Evolutionary conservation across 2,888 invertebrate genomes (phyloP), one percentile per base, ranked within the genome.

Genomic region (Unio pictorum): DNA sequence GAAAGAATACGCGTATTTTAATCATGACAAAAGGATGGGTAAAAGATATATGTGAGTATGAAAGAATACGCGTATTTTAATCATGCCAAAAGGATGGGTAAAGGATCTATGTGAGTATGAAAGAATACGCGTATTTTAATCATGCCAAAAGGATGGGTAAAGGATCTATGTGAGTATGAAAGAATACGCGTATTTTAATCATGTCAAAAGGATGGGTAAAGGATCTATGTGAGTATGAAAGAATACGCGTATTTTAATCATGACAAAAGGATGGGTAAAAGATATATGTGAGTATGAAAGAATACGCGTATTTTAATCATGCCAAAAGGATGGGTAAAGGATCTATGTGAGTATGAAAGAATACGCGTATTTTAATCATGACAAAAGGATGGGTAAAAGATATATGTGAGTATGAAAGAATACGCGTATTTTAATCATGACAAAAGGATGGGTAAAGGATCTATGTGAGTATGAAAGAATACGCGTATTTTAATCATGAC

Each of bases 331-430:
- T 85, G 84, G 83, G 78, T 81, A 5, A 77, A 82, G 68, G 89
- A 90, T 72, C 72, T 86, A 26, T 72, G 90, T 89, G 79, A 85
- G 87, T 85, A 57, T 28, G 17, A 2, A 15, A 11, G 26, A 23
- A 18, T 59, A 23, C 59, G 3, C 4, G 20, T 26, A 59, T 17
- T n/a, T 0, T 26, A 8, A 45, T 15, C 62, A 87, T 90, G 61
- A 87, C 89, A 62, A 90, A 89, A 83, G 90, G 90, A 75, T 85
- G 84, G 83, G 78, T 81, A 5, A 77, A 82, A 69, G 89, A 90
- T 72, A 72, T 86, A 26, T 72, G 90, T 89, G 79, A 85, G 87
- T 85, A 57, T 28, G 17, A 2, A 15, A 11, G 26, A 23, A 18
- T 59, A 23, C 59, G 3, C 4, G 20, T 26, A 59, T 17, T n/a